A percentile compares a stretch with the other conserved stretches of the same genome.
These are phyloP conservation scores for Eueremaeus valkanovi DNA, from an alignment of 2,888 invertebrate species.

Conservation along the genomic window DNA sequence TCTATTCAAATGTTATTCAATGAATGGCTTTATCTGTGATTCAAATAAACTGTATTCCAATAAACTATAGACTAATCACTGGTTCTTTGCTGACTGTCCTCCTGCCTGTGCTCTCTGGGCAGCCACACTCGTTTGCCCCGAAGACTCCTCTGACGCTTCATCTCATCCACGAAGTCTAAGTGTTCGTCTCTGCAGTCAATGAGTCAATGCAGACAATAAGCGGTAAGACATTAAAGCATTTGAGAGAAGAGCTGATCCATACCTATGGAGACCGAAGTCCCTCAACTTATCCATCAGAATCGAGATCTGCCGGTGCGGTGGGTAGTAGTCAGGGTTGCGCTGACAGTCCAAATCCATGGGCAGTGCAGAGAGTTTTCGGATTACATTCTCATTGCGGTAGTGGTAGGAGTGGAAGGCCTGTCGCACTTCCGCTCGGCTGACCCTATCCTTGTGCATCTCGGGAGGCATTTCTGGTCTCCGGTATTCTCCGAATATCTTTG, in stretches of 20 bases:
- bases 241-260: neutral
- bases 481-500: slow-evolving; percentile 42
- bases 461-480: slow-evolving; percentile 31
- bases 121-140: slow-evolving; percentile 63
- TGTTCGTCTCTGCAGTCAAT: slow-evolving; percentile 65
- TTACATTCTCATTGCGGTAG: slow-evolving; percentile 30
- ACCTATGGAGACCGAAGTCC: slow-evolving; percentile 43
- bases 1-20: neutral
- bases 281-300: slow-evolving; percentile 39
- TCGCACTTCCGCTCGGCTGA: neutral
- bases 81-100: neutral
- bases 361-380: neutral
- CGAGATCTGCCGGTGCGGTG: slow-evolving; percentile 42
- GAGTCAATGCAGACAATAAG: slow-evolving; percentile 29
- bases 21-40: neutral
- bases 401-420: slow-evolving; percentile 22
- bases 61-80: too few species aligned
- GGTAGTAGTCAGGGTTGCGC: slow-evolving; percentile 41
- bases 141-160: slow-evolving; percentile 67
- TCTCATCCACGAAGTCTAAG: slow-evolving; percentile 81
- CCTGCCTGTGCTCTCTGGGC: neutral
- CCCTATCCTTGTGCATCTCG: slow-evolving; percentile 24
- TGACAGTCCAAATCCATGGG: slow-evolving; percentile 39
- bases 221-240: neutral
- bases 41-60: too few species aligned